Evolutionary conservation across 1,140 invertebrate species (phyloP), one percentile per base, ranked within the genome.

Genomic region (Drosophila orosa): DNA sequence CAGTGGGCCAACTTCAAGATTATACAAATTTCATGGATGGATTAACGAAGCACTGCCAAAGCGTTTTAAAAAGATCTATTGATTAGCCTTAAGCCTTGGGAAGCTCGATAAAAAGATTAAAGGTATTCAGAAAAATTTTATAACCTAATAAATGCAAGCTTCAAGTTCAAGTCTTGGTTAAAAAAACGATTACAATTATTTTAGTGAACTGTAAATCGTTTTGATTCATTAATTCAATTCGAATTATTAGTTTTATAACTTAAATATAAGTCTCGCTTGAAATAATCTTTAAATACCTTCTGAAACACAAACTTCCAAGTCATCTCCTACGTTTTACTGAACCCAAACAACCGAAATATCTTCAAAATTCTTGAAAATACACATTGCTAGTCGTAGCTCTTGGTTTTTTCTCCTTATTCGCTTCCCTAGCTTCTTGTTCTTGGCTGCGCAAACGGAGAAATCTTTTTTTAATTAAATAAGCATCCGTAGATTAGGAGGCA

Each of bases 391-490:
- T 67, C 39, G 33, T 10, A 48, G n/a, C 4, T 39, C 15, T 44
- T 33, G 48, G 15, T 9, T 52, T 54, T 50, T 37, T 29, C 29
- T 17, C 37, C 47, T 27, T 42, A 31, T 44, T 40, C 42, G 8
- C 60, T 22, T 37, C 9, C 12, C 9, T 27, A 24, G 27, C 24
- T 42, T 37, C 19, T 12, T 31, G 9, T 40, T 40, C 37, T 55
- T 42, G 37, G 48, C 66, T 55, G 75, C 27, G 42, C 29, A 47
- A 52, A 58, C 57, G 56, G 35, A 27, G 62, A 89, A 87, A 89
- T 89, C 68, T 84, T 87, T 89, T 78, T 87, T 89, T 89, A 89
- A 89, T 89, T 89, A 89, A 89, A 89, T 84, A 87, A 89, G 80
- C 84, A 71, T 54, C 60, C 54, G 52, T 62, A 58, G 73, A 74